phyloP scores from a whole-genome alignment of 2,797 vertebrate species.

The Clarias fuscus region DNA sequence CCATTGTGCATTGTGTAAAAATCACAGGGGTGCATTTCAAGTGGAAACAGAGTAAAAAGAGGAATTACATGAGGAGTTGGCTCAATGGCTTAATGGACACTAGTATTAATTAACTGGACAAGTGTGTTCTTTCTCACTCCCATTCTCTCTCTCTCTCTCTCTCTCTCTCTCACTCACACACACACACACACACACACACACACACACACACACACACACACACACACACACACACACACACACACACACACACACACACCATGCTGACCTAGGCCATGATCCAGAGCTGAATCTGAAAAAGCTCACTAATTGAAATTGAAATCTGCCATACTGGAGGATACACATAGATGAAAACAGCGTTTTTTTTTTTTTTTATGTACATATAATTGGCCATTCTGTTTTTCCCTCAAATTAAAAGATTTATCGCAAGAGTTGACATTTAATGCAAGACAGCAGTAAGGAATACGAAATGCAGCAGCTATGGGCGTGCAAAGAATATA shows the following conservation, averaged over 20 bases:
- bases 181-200: background rate
- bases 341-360: background rate
- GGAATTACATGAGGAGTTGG: conserved; percentile 34
- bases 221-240: background rate
- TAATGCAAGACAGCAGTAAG: background rate
- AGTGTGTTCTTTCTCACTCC: background rate
- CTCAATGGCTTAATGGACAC: conserved; percentile 28
- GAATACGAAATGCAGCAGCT: background rate
- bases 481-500: background rate
- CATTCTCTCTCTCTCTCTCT: background rate
- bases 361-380: background rate
- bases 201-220: too few relatives aligned
- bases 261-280: background rate
- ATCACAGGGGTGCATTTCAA: conserved; percentile 27
- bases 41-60: conserved; percentile 19
- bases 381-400: background rate
- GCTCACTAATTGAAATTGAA: conserved; percentile 4
- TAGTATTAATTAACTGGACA: conserved; percentile 27
- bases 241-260: background rate
- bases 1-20: conserved; percentile 35
- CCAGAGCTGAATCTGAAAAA: background rate
- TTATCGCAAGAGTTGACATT: background rate
- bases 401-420: conserved; percentile 2
- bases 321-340: background rate
- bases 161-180: background rate